These are phyloP conservation scores for Aelia acuminata DNA, from an alignment of 2,888 invertebrate genomes.

Conservation along the genomic window DNA sequence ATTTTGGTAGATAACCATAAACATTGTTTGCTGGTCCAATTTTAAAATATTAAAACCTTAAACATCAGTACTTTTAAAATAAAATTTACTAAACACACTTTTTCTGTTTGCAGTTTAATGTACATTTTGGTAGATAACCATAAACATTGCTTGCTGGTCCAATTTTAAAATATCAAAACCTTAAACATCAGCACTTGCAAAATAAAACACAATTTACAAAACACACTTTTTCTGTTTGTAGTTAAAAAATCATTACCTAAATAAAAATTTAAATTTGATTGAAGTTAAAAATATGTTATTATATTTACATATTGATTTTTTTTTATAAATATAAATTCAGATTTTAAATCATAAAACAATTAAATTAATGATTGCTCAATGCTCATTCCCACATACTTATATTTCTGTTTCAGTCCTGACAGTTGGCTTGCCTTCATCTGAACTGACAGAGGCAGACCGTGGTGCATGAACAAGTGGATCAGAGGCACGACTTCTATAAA, in stretches of 20 bases:
- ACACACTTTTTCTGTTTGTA: too few species aligned
- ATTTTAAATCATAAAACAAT: background rate
- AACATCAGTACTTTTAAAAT: too few species aligned
- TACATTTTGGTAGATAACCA: too few species aligned
- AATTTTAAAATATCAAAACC: too few species aligned
- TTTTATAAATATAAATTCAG: background rate
- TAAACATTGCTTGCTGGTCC: too few species aligned
- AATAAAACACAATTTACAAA: too few species aligned
- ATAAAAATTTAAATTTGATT: background rate
- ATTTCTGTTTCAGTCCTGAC: slow-evolving; percentile 64
- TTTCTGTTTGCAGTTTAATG: too few species aligned
- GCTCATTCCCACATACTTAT: slow-evolving; percentile 59
- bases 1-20: too few species aligned
- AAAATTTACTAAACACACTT: too few species aligned
- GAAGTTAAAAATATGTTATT: background rate
- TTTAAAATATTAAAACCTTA: too few species aligned
- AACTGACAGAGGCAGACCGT: slow-evolving; percentile 61
- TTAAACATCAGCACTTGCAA: too few species aligned
- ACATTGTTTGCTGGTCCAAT: too few species aligned
- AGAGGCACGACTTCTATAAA: slow-evolving; percentile 73
- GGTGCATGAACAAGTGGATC: slow-evolving; percentile 62
- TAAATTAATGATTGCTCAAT: slow-evolving; percentile 41
- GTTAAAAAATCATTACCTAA: background rate
- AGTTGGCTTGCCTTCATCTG: slow-evolving; percentile 60
- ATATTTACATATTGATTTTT: background rate